Evolutionary conservation across 92 coral and sea anemone species (phyloP).

Genomic region (Siderastrea siderea): DNA sequence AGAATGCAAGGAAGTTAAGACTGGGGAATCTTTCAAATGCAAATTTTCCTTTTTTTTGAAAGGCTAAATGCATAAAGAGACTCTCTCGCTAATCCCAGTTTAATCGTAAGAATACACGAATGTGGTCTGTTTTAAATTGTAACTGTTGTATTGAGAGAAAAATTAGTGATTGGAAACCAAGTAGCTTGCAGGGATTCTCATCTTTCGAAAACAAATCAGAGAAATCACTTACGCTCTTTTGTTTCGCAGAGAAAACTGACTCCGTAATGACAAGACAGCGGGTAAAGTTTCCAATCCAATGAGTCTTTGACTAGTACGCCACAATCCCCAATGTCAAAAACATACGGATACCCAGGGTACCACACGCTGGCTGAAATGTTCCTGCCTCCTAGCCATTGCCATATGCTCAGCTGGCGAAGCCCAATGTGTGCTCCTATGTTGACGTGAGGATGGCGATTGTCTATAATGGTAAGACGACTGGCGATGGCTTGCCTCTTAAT

Average conservation of each 20-base stretch:
- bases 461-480: neutral
- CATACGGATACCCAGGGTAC: slow-evolving; percentile 22
- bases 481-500: slow-evolving; percentile 13
- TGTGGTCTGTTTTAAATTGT: too few relatives aligned
- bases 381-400: slow-evolving; percentile 35
- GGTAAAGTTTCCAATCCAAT: slow-evolving; percentile 3
- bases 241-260: slow-evolving; percentile 10
- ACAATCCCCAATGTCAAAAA: neutral
- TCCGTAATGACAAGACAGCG: neutral
- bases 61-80: too few relatives aligned
- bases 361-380: neutral
- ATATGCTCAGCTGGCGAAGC: neutral
- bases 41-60: too few relatives aligned
- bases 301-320: neutral
- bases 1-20: too few relatives aligned
- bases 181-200: too few relatives aligned
- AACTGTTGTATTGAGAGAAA: too few relatives aligned
- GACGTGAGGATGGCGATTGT: neutral
- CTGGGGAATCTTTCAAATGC: too few relatives aligned
- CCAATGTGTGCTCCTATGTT: slow-evolving; percentile 3
- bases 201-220: neutral
- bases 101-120: too few relatives aligned
- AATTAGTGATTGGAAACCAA: too few relatives aligned
- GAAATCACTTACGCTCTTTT: slow-evolving; percentile 9
- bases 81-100: too few relatives aligned